These are phyloP conservation scores for Calephelis nemesis DNA, from an alignment of 1,140 invertebrate genomes.

Conservation along the genomic window DNA sequence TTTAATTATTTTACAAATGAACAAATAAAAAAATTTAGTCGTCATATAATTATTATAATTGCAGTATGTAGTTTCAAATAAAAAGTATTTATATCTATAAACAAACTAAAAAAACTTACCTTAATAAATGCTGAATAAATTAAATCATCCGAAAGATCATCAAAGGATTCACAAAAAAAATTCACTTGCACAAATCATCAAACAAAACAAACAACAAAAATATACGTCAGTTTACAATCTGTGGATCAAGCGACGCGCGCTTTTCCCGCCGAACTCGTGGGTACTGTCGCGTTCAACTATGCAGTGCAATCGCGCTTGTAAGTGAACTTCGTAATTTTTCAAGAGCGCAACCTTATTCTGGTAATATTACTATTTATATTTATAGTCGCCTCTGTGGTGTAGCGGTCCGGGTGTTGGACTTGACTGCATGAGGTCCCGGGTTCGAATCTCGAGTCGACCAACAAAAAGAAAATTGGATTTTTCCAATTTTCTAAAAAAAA, in stretches of 20 bases:
- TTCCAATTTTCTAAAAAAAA: too few species aligned
- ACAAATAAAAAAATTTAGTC: too few species aligned
- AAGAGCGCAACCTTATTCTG: conserved; percentile 41
- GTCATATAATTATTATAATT: too few species aligned
- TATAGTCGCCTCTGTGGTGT: too few species aligned
- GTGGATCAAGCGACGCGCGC: conserved; percentile 19
- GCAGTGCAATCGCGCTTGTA: conserved; percentile 13
- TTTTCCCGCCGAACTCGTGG: conserved; percentile 24
- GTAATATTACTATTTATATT: neutral
- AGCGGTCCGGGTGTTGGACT: too few species aligned
- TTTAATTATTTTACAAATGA: too few species aligned
- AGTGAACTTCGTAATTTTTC: conserved; percentile 45
- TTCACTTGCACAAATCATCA: conserved; percentile 24
- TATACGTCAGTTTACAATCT: conserved; percentile 16
- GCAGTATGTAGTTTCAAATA: too few species aligned
- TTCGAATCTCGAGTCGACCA: too few species aligned
- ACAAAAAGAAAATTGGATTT: too few species aligned
- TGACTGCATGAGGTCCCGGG: too few species aligned
- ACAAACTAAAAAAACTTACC: conserved; percentile 13
- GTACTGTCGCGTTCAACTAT: conserved; percentile 31
- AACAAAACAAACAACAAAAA: conserved; percentile 19
- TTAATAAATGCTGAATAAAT: conserved; percentile 14
- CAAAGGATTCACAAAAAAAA: conserved; percentile 9
- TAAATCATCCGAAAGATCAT: conserved; percentile 7
- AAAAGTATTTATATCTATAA: neutral